These are phyloP conservation scores for Chroicocephalus ridibundus DNA, from an alignment of 2,113 vertebrate genomes.

Conservation along the genomic window DNA sequence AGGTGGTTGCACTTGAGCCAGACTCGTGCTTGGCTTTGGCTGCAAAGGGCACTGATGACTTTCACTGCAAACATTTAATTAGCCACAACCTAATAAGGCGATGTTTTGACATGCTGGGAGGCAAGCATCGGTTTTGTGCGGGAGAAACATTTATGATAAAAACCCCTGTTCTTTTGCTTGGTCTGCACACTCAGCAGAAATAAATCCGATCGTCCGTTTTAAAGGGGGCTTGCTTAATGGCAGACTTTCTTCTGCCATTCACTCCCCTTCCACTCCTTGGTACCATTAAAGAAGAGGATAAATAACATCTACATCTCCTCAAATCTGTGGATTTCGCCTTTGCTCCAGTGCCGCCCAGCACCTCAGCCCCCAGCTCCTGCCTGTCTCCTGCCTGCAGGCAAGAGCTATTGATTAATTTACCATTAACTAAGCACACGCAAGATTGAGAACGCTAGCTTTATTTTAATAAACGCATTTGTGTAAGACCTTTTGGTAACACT, in stretches of 20 bases:
- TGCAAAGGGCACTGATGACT: constrained; percentile 14
- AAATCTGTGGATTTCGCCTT: background rate
- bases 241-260: background rate
- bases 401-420: background rate
- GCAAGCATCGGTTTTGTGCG: constrained; percentile 3
- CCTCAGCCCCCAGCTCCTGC: rapidly evolving
- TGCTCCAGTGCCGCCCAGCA: background rate
- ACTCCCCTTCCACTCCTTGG: no score
- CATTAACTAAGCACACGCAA: background rate
- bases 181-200: background rate
- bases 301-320: background rate
- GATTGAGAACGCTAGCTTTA: background rate
- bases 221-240: background rate
- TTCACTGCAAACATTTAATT: constrained; percentile 29
- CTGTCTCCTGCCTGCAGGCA: background rate
- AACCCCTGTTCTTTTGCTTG: background rate
- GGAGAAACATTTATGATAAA: background rate
- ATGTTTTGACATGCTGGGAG: constrained; percentile 12
- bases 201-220: background rate
- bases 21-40: background rate
- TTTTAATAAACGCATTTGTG: background rate
- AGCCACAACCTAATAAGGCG: constrained; percentile 10
- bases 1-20: background rate
- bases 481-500: background rate
- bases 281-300: background rate